A percentile compares a stretch with the other conserved stretches of the same genome.
phyloP scores from a whole-genome alignment of 1,140 invertebrate species.

The Drosophila pallidifrons region DNA sequence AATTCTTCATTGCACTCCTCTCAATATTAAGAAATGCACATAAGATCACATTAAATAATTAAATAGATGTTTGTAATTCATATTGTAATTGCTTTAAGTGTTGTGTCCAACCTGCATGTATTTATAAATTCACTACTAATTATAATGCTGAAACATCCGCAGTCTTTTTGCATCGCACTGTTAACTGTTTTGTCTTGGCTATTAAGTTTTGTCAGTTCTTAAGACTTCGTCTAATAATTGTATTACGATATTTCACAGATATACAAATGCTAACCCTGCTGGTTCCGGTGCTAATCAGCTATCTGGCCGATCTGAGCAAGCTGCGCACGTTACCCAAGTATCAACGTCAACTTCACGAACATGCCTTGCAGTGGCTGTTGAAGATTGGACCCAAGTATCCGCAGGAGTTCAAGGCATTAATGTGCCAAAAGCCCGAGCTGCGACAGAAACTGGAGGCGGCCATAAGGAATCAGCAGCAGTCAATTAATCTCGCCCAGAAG shows the following conservation, averaged over 20 bases:
- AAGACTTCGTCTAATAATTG: not conserved
- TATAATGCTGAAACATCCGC: conserved; percentile 15
- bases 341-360: conserved; percentile 91
- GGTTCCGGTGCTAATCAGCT: conserved; percentile 95
- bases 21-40: conserved; percentile 31
- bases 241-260: conserved; percentile 86
- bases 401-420: conserved; percentile 96
- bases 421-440: conserved; percentile 92
- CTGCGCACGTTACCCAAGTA: conserved; percentile 88
- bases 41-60: not conserved
- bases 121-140: conserved; percentile 11
- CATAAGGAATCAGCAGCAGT: conserved; percentile 90
- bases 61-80: conserved; percentile 16
- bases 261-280: conserved; percentile 94
- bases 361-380: conserved; percentile 94
- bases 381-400: conserved; percentile 96
- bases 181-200: conserved; percentile 12
- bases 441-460: conserved; percentile 94
- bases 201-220: not conserved
- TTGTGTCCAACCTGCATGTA: conserved; percentile 53
- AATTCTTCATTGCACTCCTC: conserved; percentile 45
- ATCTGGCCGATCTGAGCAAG: conserved; percentile 90
- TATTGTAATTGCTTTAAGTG: conserved; percentile 61
- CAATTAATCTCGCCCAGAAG: conserved; percentile 85
- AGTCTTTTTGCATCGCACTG: not conserved